Evolutionary conservation across 2,113 vertebrate genomes (phyloP).

Genomic region (Aegypius monachus): DNA sequence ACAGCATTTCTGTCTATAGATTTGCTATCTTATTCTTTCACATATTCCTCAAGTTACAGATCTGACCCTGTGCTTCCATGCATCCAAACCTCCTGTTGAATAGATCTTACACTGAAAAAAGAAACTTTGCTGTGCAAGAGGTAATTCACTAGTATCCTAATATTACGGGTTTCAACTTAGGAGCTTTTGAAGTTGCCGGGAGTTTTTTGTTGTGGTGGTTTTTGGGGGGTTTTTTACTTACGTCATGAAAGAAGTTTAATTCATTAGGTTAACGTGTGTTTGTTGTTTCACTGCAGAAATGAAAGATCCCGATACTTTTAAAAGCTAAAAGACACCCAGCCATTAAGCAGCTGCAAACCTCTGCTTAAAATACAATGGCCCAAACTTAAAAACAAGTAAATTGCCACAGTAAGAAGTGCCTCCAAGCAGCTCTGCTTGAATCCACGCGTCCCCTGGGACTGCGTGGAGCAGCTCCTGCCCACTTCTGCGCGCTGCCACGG

Average conservation of each 20-base stretch:
- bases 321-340: neutral
- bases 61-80: neutral
- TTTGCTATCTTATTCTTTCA: neutral
- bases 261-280: neutral
- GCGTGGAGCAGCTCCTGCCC: neutral
- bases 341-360: neutral
- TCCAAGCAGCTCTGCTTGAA: neutral
- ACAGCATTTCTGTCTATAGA: neutral
- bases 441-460: neutral
- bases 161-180: neutral
- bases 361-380: neutral
- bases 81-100: neutral
- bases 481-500: fast-evolving
- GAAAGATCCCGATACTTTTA: neutral
- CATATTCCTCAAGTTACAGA: neutral
- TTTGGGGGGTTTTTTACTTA: neutral
- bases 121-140: neutral
- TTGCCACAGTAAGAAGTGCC: neutral
- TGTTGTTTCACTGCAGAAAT: neutral
- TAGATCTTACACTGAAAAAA: neutral
- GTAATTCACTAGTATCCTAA: neutral
- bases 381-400: neutral
- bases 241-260: neutral
- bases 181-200: neutral
- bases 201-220: neutral